Base-by-base conservation (phyloP, 2,888 invertebrate species). In the Coecobrya sp. region DNA sequence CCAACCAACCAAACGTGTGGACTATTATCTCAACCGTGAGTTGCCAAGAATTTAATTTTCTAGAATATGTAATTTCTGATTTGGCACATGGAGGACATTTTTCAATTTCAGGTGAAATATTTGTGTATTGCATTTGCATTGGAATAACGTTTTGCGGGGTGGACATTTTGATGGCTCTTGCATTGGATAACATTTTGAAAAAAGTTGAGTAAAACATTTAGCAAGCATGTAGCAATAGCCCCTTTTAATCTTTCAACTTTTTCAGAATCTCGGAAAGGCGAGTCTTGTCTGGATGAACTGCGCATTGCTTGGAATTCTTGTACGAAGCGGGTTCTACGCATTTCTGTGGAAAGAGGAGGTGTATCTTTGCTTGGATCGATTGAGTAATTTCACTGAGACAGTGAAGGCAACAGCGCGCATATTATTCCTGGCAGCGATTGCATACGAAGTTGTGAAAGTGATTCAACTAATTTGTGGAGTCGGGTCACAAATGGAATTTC, bases 111-210 rank as follows among this genome's bases (percentile, higher is more conserved):
- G 82, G 86, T 4, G 68, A 52, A 73, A 81, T 68, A 1, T 2
- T 91, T 2, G 55, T 79, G 7, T 42, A 8, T 0, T 81, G 76
- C 30, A 91, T 90, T 10, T 3, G 27, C 27, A 36, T 59, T 45
- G 86, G 70, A 27, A 68, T 91, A 22, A 13, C 70, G 0, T 55
- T 91, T 25, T 91, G 86, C 16, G 86, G 55, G 11, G 19, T 16
- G 8, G 91, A 91, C 16, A 79, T 91, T 4, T 13, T 91, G 19
- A 45, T 91, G 91, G 91, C 91, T 22, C 70, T 91, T n/a, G 65
- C 86, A n/a, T 42, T 91, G 86, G 91, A 91, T 49, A 55, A 91
- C 16, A 91, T 91, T 13, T 1, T 87, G 30, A 19, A 8, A 16
- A 70, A 82, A 81, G 81, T 82, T 65, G 1, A 49, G 25, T 45